Conservation (phyloP, 2,888 invertebrate species). For the Phalera bucephala region DNA sequence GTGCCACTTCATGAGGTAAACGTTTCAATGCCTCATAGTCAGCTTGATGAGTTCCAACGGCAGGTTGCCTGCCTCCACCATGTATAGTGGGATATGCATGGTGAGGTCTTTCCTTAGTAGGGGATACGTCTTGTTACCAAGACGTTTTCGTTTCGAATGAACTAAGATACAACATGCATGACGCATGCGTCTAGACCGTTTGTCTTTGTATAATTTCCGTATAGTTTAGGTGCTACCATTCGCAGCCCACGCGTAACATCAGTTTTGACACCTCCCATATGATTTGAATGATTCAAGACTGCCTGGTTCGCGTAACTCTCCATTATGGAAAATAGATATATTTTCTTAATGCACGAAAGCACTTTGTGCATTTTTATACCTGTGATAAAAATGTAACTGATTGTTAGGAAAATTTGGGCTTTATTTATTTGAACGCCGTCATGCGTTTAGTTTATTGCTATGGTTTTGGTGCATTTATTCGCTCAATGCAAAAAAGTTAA, state of each 20-base stretch:
- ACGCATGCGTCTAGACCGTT: not conserved
- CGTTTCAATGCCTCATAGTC: too few species aligned
- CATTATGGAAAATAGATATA: slow-evolving; percentile 7
- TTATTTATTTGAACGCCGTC: not conserved
- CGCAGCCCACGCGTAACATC: slow-evolving; percentile 1
- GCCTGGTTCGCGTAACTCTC: not conserved
- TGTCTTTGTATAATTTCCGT: not conserved
- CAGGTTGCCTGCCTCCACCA: too few species aligned
- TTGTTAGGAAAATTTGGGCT: not conserved
- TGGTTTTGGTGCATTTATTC: too few species aligned
- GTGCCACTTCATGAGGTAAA: too few species aligned
- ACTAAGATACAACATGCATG: too few species aligned
- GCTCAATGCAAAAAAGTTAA: too few species aligned
- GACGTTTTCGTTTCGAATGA: too few species aligned
- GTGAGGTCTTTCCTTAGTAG: too few species aligned
- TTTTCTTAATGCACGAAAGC: slow-evolving; percentile 9
- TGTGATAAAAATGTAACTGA: not conserved
- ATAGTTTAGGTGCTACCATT: not conserved
- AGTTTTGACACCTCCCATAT: slow-evolving; percentile 1
- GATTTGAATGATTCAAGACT: slow-evolving; percentile 2
- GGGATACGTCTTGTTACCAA: too few species aligned
- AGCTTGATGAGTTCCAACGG: too few species aligned
- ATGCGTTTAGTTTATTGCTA: too few species aligned
- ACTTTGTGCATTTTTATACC: slow-evolving; percentile 4
- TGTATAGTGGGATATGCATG: too few species aligned